A percentile compares a stretch with the other conserved stretches of the same genome.
Conservation (phyloP, 1,140 invertebrate species). For the Sitobion miscanthi region DNA sequence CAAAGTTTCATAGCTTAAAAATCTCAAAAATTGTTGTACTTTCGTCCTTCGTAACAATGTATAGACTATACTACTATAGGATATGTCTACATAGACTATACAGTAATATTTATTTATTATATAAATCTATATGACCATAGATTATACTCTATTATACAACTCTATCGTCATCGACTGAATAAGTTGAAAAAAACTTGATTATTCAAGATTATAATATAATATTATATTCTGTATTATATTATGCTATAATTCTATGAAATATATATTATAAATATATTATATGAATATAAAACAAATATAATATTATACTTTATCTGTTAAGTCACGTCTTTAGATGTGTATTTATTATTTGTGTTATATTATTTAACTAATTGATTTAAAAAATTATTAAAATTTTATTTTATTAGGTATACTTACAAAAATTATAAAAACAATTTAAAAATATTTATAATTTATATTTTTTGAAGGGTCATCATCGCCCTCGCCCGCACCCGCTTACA, state of each 20-base stretch:
- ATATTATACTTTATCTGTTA: not conserved
- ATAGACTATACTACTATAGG: not conserved
- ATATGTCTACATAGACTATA: not conserved
- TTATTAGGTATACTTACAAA: too few species aligned
- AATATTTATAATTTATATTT: not conserved
- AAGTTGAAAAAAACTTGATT: not conserved
- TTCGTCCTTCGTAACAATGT: not conserved
- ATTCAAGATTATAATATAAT: conserved; percentile 14
- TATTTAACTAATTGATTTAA: not conserved
- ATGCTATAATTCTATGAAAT: too few species aligned
- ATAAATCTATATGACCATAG: not conserved
- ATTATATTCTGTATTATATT: not conserved
- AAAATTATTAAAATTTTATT: not conserved
- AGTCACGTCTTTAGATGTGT: not conserved
- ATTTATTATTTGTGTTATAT: not conserved
- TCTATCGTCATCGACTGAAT: not conserved
- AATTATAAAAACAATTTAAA: not conserved
- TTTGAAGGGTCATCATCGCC: not conserved
- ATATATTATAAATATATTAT: not conserved
- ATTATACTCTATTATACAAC: not conserved
- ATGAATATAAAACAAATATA: not conserved
- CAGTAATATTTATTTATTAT: not conserved
- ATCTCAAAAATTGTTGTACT: not conserved
- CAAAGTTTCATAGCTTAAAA: not conserved
- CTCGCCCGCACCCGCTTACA: not conserved